A percentile compares a stretch with the other conserved stretches of the same genome.
Evolutionary conservation across 2,113 vertebrate genomes (phyloP).

Genomic region (Sarotherodon lohbergeri): DNA sequence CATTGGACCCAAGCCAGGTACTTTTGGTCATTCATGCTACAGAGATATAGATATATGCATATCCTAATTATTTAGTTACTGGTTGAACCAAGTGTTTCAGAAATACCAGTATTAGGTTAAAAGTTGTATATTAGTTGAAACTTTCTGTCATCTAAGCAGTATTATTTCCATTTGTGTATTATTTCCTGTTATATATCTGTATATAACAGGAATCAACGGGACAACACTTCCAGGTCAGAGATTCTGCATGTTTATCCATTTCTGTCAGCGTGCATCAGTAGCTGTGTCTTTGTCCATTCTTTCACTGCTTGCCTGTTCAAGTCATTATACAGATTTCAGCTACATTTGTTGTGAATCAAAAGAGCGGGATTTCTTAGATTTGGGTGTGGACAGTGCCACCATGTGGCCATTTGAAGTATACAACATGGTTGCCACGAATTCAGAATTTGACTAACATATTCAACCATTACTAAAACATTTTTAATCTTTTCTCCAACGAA

Average conservation of each 20-base stretch:
- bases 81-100: not conserved
- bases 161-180: not conserved
- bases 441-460: not conserved
- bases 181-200: not conserved
- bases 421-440: not conserved
- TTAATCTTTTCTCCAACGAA: not conserved
- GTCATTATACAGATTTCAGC: not conserved
- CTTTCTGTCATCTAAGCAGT: not conserved
- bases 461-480: not conserved
- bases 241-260: not conserved
- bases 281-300: not conserved
- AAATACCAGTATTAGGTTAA: not conserved
- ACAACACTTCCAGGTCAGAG: slow-evolving; percentile 54
- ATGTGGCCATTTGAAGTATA: not conserved
- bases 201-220: slow-evolving; percentile 51
- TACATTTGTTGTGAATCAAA: not conserved
- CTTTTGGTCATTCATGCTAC: not conserved
- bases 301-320: not conserved
- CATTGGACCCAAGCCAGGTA: slow-evolving; percentile 67
- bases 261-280: not conserved
- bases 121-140: not conserved
- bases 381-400: not conserved
- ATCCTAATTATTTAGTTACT: not conserved
- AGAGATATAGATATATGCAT: not conserved
- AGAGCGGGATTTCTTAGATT: not conserved